A percentile compares a stretch with the other conserved stretches of the same genome.
Conservation (phyloP, 1,140 invertebrate species). For the Nylanderia fulva region DNA sequence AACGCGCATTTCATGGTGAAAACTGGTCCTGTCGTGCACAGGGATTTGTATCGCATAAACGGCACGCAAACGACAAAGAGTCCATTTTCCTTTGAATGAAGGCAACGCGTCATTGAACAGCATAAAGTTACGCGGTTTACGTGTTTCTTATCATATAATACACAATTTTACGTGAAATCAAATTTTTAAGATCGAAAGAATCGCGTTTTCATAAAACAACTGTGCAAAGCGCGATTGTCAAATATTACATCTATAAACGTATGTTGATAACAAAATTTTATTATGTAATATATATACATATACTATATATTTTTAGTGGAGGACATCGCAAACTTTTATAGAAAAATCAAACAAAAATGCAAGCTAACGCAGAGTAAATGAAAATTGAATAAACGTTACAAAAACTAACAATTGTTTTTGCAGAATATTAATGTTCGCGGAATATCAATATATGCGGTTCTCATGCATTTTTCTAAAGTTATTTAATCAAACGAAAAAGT, state of each 20-base stretch:
- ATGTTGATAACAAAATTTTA: not conserved
- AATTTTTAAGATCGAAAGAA: conserved; percentile 3
- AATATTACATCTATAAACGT: not conserved
- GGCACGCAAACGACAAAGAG: conserved; percentile 2
- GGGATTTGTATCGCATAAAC: conserved; percentile 33
- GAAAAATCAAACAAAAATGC: not conserved
- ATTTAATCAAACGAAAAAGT: conserved; percentile 31
- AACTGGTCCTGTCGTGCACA: not conserved
- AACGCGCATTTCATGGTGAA: not conserved
- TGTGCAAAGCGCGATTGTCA: not conserved
- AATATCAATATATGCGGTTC: not conserved
- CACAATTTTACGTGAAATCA: conserved; percentile 11
- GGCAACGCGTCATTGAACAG: not conserved
- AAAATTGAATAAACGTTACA: not conserved
- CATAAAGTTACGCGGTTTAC: not conserved
- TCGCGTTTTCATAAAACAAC: not conserved
- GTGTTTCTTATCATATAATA: not conserved
- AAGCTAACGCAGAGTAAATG: not conserved
- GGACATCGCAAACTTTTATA: not conserved
- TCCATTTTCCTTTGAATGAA: conserved; percentile 18
- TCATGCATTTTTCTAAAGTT: not conserved
- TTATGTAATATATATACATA: no score
- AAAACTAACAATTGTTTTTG: not conserved
- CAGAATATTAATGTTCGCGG: not conserved
- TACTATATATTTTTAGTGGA: conserved; percentile 2